Base-by-base conservation (phyloP, 2,113 vertebrate species). In the Parus major region DNA sequence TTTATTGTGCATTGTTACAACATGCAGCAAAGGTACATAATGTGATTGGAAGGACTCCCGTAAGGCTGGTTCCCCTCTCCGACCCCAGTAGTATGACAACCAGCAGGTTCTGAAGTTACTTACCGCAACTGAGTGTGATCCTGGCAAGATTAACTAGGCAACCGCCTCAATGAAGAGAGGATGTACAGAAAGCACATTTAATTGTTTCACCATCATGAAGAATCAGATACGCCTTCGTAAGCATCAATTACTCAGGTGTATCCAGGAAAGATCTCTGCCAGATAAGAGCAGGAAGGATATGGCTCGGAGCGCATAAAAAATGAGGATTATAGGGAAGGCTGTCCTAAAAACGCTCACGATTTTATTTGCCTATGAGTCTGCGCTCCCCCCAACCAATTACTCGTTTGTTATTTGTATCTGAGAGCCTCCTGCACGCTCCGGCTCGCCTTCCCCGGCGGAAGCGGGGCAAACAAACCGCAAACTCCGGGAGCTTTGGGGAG, bases 41-140 rank as follows among this genome's bases (percentile, higher is more conserved):
- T 6, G 31, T 13, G 20, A 63, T 2, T 12, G 16, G 13, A 55
- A 92, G 64, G 50, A 12, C 17, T 31, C 7, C 29, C 17, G 0
- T 8, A 33, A 7, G 46, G 16, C 44, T 29, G 7, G 20, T 35
- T 91, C 20, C 42, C 36, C 42, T 78, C 16, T 1, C 31, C 0
- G 0, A 68, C 20, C 33, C 13, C 5, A 53, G 4, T 0, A 39
- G 22, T 14, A 65, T 18, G 35, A 12, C 2, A 56, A 36, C 17
- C 39, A 39, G 35, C 12, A 2, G 1, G 17, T 80, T 80, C 21
- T 11, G 46, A 52, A 90, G 71, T 50, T 29, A 88, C 49, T 65
- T 79, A 69, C 9, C 6, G 39, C 15, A 56, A 9, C 0, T 7
- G 29, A 79, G 21, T 17, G 19, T 25, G 18, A 69, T 42, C 41